Conservation (phyloP, 1,140 invertebrate species). For the Cyclina sinensis region DNA sequence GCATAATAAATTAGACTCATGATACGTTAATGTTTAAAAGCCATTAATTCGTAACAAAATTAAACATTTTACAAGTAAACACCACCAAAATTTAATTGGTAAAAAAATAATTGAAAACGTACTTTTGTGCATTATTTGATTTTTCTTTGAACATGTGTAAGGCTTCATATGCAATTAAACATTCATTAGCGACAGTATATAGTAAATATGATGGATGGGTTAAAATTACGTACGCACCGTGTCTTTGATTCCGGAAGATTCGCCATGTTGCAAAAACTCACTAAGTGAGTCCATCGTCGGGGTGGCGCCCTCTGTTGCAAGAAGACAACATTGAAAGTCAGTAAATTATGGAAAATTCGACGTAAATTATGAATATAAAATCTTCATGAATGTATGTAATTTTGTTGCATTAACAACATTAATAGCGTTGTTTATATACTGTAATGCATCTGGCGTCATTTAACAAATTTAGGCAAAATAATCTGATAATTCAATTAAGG, state of each 20-base stretch:
- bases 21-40: conserved; percentile 39
- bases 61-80: background rate
- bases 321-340: conserved; percentile 11
- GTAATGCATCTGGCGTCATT: conserved; percentile 40
- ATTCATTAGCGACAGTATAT: conserved; percentile 44
- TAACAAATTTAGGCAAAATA: conserved; percentile 19
- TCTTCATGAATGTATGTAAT: conserved; percentile 8
- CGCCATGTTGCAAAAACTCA: conserved; percentile 27
- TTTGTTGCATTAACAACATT: conserved; percentile 8
- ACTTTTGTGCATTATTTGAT: conserved; percentile 43
- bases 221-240: background rate
- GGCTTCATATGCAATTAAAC: conserved; percentile 32
- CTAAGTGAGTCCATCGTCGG: conserved; percentile 2
- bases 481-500: conserved; percentile 49
- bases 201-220: conserved; percentile 24
- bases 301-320: background rate
- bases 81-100: conserved; percentile 29
- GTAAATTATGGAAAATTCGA: conserved; percentile 39
- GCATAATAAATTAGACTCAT: conserved; percentile 31
- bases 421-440: background rate
- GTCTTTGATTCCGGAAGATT: conserved; percentile 40
- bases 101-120: conserved; percentile 33
- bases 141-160: conserved; percentile 41
- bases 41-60: conserved; percentile 47
- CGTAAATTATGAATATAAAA: conserved; percentile 30